Percentiles rank a stretch among this genome's conserved stretches.
Conservation (phyloP, 2,888 invertebrate species). For the Cancer borealis region DNA sequence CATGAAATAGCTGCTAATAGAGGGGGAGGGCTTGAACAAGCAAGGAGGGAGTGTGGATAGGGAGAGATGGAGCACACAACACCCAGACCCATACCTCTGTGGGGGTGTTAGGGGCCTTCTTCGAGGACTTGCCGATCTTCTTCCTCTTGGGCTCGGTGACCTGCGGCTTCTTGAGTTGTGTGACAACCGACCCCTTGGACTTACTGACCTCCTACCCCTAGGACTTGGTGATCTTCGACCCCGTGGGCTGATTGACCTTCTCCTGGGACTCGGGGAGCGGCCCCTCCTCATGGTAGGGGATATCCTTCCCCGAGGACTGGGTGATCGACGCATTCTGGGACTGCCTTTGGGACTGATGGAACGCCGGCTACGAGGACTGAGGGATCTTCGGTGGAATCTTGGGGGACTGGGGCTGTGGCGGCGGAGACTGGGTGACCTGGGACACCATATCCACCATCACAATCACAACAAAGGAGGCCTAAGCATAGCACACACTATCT, state of each 20-base stretch:
- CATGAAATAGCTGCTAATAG: no score
- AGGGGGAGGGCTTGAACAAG: no score
- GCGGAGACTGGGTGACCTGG: slow-evolving; percentile 55
- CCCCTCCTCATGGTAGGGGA: slow-evolving; percentile 61
- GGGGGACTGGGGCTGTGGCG: slow-evolving; percentile 51
- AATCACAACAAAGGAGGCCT: background rate
- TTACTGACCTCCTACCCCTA: slow-evolving; percentile 55
- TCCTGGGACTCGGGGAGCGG: slow-evolving; percentile 57
- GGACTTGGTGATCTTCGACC: slow-evolving; percentile 55
- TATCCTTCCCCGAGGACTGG: slow-evolving; percentile 64
- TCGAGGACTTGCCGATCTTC: slow-evolving; percentile 64
- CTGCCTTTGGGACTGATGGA: slow-evolving; percentile 59
- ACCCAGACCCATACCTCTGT: slow-evolving; percentile 53
- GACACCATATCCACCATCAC: background rate
- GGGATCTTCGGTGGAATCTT: slow-evolving; percentile 56
- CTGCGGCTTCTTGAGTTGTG: slow-evolving; percentile 65
- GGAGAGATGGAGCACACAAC: no score
- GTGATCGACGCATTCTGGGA: slow-evolving; percentile 58
- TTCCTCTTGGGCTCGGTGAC: slow-evolving; percentile 68
- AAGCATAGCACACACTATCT: background rate
- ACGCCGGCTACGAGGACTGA: slow-evolving; percentile 47
- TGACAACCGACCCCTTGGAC: slow-evolving; percentile 60
- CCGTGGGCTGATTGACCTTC: slow-evolving; percentile 54
- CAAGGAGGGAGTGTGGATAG: no score
- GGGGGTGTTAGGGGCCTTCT: slow-evolving; percentile 65